Base-by-base conservation (phyloP, 1,140 invertebrate genomes). In the Lineus longissimus region DNA sequence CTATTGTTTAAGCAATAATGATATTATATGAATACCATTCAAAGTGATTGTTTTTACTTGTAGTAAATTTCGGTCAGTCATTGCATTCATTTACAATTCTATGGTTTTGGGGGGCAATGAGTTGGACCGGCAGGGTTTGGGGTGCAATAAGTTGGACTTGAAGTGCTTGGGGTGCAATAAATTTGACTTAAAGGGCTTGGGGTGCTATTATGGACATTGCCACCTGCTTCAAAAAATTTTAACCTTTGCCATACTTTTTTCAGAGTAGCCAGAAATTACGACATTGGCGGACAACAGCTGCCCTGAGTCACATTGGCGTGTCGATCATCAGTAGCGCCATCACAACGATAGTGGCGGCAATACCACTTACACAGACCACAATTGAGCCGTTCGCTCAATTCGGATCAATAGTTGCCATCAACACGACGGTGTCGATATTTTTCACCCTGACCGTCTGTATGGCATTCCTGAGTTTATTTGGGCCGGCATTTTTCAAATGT, bases 341-440 rank as follows among this genome's bases (percentile, higher is more conserved):
- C n/a, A 78, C 76, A 22, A 78, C 76, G 7, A 71, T 78, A n/a
- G 65, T 76, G 15, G 76, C 76, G 47, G 73, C 76, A 4, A 62
- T 78, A 2, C 76, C 76, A 1, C 65, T 78, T 1, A 78, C 76
- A 0, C 73, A 73, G 62, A 76, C 76, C 11, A 72, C 61, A 17
- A 76, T 78, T 54, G 70, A 71, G 58, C 76, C 76, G 11, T 78
- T 78, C 62, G 57, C 73, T 41, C 74, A 76, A 45, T 78, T 78
- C 68, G 76, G 76, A 31, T 47, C 71, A 47, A 78, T 78, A 45
- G 63, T 78, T n/a, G 73, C 75, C 45, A 76, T 78, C 45, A 78
- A 78, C 65, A 76, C 75, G 1, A 57, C 75, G 7, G 74, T 78
- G 2, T 72, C 74, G 51, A 76, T 78, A 58, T n/a, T 74, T 6